Percentiles rank a stretch among this genome's conserved stretches.
Evolutionary conservation across 2,888 invertebrate genomes (phyloP).

Genomic region (Drosophila nr. fundita): DNA sequence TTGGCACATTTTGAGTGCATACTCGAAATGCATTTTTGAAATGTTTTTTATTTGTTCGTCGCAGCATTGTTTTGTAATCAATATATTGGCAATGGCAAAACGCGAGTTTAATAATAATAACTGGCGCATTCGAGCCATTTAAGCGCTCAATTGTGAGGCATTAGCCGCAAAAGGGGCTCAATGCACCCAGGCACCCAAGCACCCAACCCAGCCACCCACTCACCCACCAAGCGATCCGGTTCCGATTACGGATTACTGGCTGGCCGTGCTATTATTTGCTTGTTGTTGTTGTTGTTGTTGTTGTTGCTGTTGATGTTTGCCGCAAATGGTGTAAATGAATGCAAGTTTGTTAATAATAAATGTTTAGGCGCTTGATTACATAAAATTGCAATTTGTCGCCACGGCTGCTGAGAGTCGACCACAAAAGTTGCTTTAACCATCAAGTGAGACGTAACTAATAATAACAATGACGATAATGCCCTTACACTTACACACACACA

Average conservation of each 20-base stretch:
- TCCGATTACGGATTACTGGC: constrained; percentile 42
- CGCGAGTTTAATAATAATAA: constrained; percentile 32
- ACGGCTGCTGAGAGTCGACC: constrained; percentile 40
- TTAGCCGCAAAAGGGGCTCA: constrained; percentile 48
- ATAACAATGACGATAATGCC: constrained; percentile 46
- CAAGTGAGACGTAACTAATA: constrained; percentile 64
- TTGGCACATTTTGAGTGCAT: background rate
- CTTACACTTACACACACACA: constrained; percentile 17
- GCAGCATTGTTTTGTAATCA: constrained; percentile 46
- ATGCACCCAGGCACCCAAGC: constrained; percentile 1
- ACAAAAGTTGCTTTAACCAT: constrained; percentile 60
- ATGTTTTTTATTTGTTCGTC: background rate
- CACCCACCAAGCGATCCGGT: constrained; percentile 40
- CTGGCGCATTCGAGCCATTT: constrained; percentile 73
- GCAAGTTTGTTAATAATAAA: constrained; percentile 80
- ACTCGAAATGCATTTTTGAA: constrained; percentile 12
- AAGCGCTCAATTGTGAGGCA: constrained; percentile 57
- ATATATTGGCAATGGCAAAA: constrained; percentile 39
- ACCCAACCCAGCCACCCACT: constrained; percentile 10
- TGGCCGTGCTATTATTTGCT: background rate
- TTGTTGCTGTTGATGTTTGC: constrained; percentile 22
- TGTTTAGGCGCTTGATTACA: constrained; percentile 80
- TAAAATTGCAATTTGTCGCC: constrained; percentile 67
- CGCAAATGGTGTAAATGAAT: constrained; percentile 72
- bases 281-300: background rate